These are phyloP conservation scores for Ceramica pisi DNA, from an alignment of 2,888 invertebrate species.

Conservation along the genomic window DNA sequence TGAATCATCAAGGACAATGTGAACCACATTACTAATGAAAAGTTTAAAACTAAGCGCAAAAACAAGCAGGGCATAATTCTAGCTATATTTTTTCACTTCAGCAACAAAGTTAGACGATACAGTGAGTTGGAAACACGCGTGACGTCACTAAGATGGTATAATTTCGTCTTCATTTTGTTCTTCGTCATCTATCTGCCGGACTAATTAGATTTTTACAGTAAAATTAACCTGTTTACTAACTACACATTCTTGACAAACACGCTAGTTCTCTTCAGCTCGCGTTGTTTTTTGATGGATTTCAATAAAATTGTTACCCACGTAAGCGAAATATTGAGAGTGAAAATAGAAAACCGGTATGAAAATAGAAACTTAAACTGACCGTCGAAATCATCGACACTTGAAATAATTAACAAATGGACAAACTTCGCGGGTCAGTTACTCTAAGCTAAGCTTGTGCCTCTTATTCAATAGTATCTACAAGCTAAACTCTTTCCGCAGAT, in stretches of 20 bases:
- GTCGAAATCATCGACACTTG: neutral
- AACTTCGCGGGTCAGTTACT: neutral
- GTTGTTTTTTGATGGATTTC: neutral
- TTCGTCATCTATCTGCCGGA: no score
- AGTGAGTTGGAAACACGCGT: no score
- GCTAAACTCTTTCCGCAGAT: neutral
- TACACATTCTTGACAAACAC: neutral
- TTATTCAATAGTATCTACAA: slow-evolving; percentile 5
- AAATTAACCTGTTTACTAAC: neutral
- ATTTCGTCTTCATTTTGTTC: no score
- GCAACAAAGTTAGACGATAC: no score
- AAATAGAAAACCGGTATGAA: neutral
- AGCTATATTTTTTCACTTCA: neutral
- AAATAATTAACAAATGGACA: neutral
- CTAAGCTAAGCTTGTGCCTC: neutral
- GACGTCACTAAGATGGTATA: no score
- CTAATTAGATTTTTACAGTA: no score
- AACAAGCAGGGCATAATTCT: neutral
- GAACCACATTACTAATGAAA: slow-evolving; percentile 10
- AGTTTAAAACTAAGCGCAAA: neutral
- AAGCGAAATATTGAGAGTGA: neutral
- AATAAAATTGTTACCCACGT: no score
- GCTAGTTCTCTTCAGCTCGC: no score
- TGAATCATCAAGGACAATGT: slow-evolving; percentile 41
- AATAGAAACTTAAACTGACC: neutral